Base-by-base conservation (phyloP, 2,113 vertebrate species). In the Globicephala melas region DNA sequence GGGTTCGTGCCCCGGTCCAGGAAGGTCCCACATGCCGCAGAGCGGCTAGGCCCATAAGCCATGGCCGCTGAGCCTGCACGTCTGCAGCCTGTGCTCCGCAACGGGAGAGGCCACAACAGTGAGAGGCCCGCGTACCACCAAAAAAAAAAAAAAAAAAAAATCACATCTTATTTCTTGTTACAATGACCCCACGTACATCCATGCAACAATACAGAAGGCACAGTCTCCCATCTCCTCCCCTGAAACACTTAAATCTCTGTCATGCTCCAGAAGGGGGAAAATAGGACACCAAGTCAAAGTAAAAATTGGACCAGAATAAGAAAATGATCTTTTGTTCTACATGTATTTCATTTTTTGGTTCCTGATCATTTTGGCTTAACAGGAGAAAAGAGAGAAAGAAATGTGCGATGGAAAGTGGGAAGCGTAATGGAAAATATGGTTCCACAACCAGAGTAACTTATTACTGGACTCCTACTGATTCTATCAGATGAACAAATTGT, bases 81-180 rank as follows among this genome's bases (percentile, higher is more conserved):
- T 47, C 47, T 3, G 47, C 11, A 47, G 47, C 47, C 47, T 47
- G 47, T 47, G 47, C 47, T 47, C 47, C 47, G 2, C 11, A 47
- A 47, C 47, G 47, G 47, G 47, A 47, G 10, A 47, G 47, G 47
- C 47, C 47, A 47, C 47, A 47, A 47, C 47, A 47, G 47, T 12
- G 47, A 47, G 47, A 47, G 47, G 47, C 47, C 47, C 47, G 47
- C 47, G 47, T 47, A 11, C 10, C 47, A 11, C 47, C 11, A 47
- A 47, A 47, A 47, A 47, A 47, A 47, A 10, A 47, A 47, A 12
- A 47, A 47, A 47, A 13, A 47, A 47, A 92, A 92, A 94, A 68
- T 50, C 96, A 95, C 65, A 92, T 96, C 53, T 96, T 92, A 97
- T 53, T 96, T 96, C 97, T 91, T 76, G 6, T 97, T 94, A 93